Percentiles rank a stretch among this genome's conserved stretches.
These are phyloP conservation scores for Etheostoma perlongum DNA, from an alignment of 2,797 vertebrate genomes.

Conservation along the genomic window DNA sequence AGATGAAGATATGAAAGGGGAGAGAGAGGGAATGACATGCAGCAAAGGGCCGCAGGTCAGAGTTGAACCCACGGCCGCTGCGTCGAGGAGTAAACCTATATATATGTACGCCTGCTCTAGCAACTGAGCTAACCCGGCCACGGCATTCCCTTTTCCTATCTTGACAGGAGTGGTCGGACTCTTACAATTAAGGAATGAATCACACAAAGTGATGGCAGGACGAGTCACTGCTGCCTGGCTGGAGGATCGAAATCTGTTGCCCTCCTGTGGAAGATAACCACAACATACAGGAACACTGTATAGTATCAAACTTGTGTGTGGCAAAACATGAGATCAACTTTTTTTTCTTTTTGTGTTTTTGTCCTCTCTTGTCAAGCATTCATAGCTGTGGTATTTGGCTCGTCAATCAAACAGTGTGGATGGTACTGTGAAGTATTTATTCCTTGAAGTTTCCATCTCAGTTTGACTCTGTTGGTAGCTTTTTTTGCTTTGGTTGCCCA, in stretches of 20 bases:
- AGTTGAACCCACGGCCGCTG: too few species aligned
- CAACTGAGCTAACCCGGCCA: too few species aligned
- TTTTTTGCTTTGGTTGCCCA: neutral
- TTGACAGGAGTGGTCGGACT: slow-evolving; percentile 46
- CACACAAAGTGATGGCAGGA: slow-evolving; percentile 15
- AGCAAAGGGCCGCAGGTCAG: too few species aligned
- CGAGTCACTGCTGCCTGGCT: slow-evolving; percentile 23
- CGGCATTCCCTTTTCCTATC: slow-evolving; percentile 20
- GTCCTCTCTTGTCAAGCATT: neutral
- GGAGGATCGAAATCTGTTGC: neutral
- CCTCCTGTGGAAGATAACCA: slow-evolving; percentile 13
- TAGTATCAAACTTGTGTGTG: neutral
- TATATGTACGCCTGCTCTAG: too few species aligned
- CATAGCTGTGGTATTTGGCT: slow-evolving; percentile 8
- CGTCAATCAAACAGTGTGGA: slow-evolving; percentile 19
- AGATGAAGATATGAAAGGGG: too few species aligned
- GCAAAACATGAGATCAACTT: neutral
- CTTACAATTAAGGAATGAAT: slow-evolving; percentile 54
- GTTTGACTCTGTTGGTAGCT: slow-evolving; percentile 3
- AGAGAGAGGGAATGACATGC: too few species aligned
- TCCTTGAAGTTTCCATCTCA: neutral
- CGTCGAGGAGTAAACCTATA: too few species aligned
- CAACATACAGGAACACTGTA: slow-evolving; percentile 11
- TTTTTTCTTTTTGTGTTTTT: neutral
- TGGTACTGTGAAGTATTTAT: slow-evolving; percentile 2